A percentile compares a stretch with the other conserved stretches of the same genome.
Conservation (phyloP, 2,797 vertebrate species). For the Platyrinchus mystaceus region DNA sequence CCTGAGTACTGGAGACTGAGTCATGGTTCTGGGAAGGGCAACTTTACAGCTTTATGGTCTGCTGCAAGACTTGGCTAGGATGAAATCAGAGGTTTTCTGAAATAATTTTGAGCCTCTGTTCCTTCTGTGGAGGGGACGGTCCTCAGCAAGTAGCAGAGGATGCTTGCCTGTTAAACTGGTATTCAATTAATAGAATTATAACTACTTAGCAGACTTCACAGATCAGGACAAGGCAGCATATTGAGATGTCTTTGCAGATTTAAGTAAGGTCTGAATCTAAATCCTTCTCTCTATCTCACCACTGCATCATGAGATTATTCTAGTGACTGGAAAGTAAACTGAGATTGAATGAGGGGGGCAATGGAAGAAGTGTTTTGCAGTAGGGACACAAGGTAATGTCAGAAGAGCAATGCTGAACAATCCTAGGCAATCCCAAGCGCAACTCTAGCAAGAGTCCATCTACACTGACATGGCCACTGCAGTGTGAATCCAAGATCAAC, state of each 20-base stretch:
- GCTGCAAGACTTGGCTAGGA: neutral
- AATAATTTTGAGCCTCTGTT: neutral
- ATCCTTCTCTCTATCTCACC: neutral
- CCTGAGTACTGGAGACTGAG: neutral
- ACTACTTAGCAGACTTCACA: neutral
- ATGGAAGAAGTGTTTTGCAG: neutral
- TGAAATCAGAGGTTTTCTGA: slow-evolving; percentile 6
- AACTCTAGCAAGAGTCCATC: neutral
- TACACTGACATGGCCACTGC: neutral
- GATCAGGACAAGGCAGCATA: neutral
- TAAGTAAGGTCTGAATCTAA: neutral
- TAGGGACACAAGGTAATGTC: neutral
- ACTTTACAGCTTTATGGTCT: neutral
- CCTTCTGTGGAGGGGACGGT: neutral
- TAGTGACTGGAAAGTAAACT: neutral
- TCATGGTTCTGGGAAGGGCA: slow-evolving; percentile 36
- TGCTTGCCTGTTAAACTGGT: neutral
- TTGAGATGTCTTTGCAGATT: neutral
- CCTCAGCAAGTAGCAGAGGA: neutral
- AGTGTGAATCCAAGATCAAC: neutral
- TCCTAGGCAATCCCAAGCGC: neutral
- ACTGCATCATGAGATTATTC: neutral
- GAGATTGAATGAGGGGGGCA: neutral
- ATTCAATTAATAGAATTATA: neutral
- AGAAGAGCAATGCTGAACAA: neutral